Base-by-base conservation (phyloP, 2,113 vertebrate species). In the Tupaia tana region DNA sequence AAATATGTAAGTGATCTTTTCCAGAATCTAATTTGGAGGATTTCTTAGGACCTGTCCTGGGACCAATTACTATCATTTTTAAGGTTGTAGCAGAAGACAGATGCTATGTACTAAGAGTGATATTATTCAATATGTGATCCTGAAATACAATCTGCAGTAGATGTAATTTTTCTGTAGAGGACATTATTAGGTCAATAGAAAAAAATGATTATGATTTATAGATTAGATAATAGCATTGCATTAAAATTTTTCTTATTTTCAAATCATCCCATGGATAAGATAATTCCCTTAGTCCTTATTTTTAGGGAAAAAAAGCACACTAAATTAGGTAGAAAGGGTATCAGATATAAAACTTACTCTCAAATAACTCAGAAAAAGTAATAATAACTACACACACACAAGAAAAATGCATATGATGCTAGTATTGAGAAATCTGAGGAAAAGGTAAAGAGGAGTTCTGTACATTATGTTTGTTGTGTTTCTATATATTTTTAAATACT, bases 221-320 rank as follows among this genome's bases (percentile, higher is more conserved):
- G 2, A 11, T 80, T 80, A 83, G 34, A 70, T 90, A 93, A 74
- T 67, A 61, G 14, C 31, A 61, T 71, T 91, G 3, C 11, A 58
- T 74, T 66, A 64, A 79, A 29, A 88, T 90, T 71, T 89, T 89
- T 63, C 58, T 74, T 85, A 59, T 89, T 86, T 95, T 95, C 24
- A 78, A 89, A 67, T 54, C 18, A 80, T 73, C 14, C 12, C n/a
- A 85, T 74, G 31, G 29, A 25, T 90, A 86, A 73, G 43, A 58
- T 12, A 77, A 73, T 86, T 6, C 34, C 14, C 11, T 70, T 96
- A 18, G n/a, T 74, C 1, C 3, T 74, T 77, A 43, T 61, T 70
- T 91, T 96, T 89, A 67, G 43, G n/a, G 83, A 78, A 91, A 77
- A 87, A 78, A 91, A 77, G 58, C 4, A 70, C 9, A 67, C 20